These are phyloP conservation scores for Cassiopea andromeda DNA, from an alignment of 30 jellyfish, hydroid and myxozoan genomes.

Conservation along the genomic window DNA sequence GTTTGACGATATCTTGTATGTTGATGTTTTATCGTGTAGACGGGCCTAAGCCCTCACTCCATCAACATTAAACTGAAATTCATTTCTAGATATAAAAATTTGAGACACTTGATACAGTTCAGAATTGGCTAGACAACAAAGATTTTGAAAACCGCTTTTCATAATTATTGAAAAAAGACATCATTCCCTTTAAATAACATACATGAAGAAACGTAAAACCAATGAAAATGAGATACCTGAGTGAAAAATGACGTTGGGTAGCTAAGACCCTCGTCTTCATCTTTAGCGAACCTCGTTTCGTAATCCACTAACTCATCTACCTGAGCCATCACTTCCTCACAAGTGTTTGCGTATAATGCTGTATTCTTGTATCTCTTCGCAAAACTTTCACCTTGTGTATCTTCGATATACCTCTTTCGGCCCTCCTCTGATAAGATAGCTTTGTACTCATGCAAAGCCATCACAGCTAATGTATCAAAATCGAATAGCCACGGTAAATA, in stretches of 20 bases:
- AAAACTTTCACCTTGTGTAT: slow-evolving; percentile 30
- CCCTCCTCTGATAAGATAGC: slow-evolving; percentile 38
- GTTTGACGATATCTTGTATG: too few species aligned
- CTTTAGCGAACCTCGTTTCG: not conserved
- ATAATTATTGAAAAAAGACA: not conserved
- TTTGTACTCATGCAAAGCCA: slow-evolving; percentile 36
- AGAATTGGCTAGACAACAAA: too few species aligned
- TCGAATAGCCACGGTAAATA: not conserved
- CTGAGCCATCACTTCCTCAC: slow-evolving; percentile 21
- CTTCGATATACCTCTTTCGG: slow-evolving; percentile 8
- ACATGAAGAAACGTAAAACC: not conserved
- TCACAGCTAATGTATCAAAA: slow-evolving; percentile 3
- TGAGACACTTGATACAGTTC: too few species aligned
- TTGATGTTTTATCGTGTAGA: too few species aligned
- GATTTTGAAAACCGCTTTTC: not conserved
- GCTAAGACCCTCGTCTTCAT: not conserved
- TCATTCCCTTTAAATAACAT: not conserved
- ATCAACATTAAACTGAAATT: too few species aligned
- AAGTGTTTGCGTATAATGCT: slow-evolving; percentile 29
- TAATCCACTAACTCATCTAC: slow-evolving; percentile 28
- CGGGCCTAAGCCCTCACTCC: too few species aligned
- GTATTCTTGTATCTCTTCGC: slow-evolving; percentile 24
- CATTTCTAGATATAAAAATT: too few species aligned
- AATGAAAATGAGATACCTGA: slow-evolving; percentile 30
- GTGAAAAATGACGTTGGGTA: slow-evolving; percentile 62